phyloP scores from a whole-genome alignment of 92 coral and sea anemone species.

The Micromussa lordhowensis region DNA sequence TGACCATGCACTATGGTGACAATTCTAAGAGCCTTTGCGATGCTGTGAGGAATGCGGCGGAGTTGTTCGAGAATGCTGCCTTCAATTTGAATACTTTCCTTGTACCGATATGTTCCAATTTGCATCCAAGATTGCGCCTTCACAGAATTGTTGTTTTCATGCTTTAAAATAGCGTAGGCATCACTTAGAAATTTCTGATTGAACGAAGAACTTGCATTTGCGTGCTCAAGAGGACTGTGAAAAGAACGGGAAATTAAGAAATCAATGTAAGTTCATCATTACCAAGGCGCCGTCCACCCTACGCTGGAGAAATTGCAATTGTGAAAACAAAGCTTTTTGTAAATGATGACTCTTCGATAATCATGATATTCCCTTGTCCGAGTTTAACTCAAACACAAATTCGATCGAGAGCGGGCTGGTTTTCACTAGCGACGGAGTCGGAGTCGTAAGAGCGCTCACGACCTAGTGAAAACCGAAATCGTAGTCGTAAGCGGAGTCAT shows the following conservation, averaged over 20 bases:
- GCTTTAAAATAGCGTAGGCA: conserved; percentile 16
- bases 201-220: background rate
- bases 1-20: conserved; percentile 71
- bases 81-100: background rate
- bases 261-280: too few relatives aligned
- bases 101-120: background rate
- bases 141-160: conserved; percentile 10
- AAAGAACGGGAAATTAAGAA: background rate
- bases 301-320: too few relatives aligned
- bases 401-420: too few relatives aligned
- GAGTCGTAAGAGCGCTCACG: too few relatives aligned
- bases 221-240: conserved; percentile 1
- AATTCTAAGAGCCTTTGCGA: conserved; percentile 43
- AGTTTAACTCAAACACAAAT: too few relatives aligned
- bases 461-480: too few relatives aligned
- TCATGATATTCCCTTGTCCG: too few relatives aligned
- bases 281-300: too few relatives aligned
- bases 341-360: too few relatives aligned
- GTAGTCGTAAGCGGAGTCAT: too few relatives aligned
- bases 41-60: background rate
- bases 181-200: conserved; percentile 1
- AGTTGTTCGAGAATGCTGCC: background rate
- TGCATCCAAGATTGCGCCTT: background rate
- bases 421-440: too few relatives aligned
- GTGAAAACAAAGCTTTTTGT: too few relatives aligned